phyloP scores from a whole-genome alignment of 2,113 vertebrate species.

The Ptyas mucosa region DNA sequence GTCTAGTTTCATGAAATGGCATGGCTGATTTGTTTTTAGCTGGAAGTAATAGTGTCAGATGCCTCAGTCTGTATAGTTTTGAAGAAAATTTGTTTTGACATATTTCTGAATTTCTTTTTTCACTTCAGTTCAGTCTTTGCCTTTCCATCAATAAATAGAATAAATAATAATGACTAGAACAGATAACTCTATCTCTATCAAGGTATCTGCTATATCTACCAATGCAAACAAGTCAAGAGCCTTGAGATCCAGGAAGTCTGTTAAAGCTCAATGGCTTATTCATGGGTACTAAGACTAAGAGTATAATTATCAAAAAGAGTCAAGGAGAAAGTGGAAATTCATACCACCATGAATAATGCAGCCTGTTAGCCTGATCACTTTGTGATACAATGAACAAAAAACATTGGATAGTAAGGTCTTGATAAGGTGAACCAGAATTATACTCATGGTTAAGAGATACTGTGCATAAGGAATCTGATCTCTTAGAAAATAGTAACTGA shows the following conservation, averaged over 20 bases:
- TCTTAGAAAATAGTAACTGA: not conserved
- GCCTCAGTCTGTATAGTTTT: constrained; percentile 5
- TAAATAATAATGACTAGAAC: constrained; percentile 19
- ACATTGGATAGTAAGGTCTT: not conserved
- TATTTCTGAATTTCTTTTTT: constrained; percentile 23
- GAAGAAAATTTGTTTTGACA: constrained; percentile 40
- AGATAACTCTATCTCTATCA: not conserved
- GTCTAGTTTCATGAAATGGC: constrained; percentile 4
- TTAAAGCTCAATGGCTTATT: constrained; percentile 10
- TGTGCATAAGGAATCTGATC: not conserved
- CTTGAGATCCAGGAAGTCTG: constrained; percentile 27
- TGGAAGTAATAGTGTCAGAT: constrained; percentile 19
- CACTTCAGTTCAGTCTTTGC: constrained; percentile 27
- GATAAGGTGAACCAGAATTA: not conserved
- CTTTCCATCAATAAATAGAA: constrained; percentile 22
- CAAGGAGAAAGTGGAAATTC: not conserved
- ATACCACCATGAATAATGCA: not conserved
- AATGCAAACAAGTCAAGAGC: not conserved
- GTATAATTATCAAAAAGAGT: not conserved
- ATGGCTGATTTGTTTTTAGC: not conserved
- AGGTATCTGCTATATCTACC: not conserved
- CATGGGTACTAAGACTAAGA: not conserved
- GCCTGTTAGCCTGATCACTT: not conserved
- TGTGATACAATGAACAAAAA: not conserved
- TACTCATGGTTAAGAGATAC: not conserved